Conservation (phyloP, 2,888 invertebrate species). For the Eilema sororculum region DNA sequence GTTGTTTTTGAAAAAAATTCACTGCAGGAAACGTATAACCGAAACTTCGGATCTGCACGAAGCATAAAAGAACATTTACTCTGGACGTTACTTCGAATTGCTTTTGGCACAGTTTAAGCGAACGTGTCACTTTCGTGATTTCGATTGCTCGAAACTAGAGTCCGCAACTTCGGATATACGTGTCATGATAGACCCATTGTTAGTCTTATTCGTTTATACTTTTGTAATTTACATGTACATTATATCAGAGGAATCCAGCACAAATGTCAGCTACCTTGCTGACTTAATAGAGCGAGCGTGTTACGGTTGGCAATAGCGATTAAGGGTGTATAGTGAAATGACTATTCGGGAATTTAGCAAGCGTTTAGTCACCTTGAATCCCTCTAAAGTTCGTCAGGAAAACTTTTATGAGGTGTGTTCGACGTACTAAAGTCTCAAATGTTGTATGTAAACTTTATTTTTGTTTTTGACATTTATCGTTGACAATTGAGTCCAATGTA, state of each 20-base stretch:
- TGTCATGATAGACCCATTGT: too few relatives aligned
- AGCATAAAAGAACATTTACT: too few relatives aligned
- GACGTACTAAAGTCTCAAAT: background rate
- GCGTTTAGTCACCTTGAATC: background rate
- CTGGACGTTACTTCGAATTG: background rate
- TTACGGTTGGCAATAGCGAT: background rate
- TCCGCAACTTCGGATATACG: too few relatives aligned
- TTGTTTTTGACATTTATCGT: background rate
- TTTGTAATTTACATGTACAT: background rate
- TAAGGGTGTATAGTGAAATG: background rate
- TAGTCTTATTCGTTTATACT: too few relatives aligned
- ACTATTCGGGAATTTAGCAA: background rate
- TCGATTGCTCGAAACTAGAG: too few relatives aligned
- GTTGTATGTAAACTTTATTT: background rate
- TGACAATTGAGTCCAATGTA: background rate
- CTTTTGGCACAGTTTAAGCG: background rate
- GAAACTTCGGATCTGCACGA: too few relatives aligned
- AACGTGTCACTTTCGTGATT: too few relatives aligned
- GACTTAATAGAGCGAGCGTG: background rate
- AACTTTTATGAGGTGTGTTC: background rate
- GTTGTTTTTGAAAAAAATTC: too few relatives aligned
- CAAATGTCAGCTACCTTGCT: too few relatives aligned
- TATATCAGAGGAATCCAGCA: background rate
- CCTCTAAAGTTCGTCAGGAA: background rate
- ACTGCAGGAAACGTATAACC: background rate